These are phyloP conservation scores for Carcharodon carcharias DNA, from an alignment of 2,797 vertebrate genomes.

Conservation along the genomic window DNA sequence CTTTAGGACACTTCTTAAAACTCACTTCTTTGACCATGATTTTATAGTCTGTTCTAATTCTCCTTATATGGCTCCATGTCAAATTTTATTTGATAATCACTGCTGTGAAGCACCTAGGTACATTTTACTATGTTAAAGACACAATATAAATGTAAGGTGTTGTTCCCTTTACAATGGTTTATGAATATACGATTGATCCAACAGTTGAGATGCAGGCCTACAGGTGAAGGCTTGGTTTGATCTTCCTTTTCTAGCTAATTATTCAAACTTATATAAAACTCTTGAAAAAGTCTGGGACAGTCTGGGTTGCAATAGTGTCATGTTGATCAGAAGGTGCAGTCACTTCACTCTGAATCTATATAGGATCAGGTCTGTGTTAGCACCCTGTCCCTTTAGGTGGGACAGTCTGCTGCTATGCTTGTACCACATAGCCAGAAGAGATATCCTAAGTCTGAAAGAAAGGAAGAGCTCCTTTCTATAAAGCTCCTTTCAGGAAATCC, in stretches of 20 bases:
- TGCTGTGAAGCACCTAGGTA: neutral
- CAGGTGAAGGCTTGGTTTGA: neutral
- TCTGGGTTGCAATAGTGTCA: neutral
- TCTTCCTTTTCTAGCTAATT: neutral
- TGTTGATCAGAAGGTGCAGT: neutral
- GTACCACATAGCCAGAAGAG: neutral
- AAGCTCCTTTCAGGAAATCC: neutral
- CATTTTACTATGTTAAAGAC: neutral
- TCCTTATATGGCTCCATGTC: neutral
- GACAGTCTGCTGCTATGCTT: neutral
- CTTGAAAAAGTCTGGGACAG: neutral
- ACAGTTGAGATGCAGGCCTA: neutral
- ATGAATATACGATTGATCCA: neutral
- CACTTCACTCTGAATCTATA: neutral
- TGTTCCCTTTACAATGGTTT: neutral
- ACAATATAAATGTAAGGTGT: neutral
- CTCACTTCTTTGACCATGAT: neutral
- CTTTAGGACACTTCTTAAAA: neutral
- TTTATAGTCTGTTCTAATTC: neutral
- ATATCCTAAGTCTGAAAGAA: neutral
- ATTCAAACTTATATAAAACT: neutral
- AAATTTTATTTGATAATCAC: neutral
- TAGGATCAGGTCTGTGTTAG: neutral
- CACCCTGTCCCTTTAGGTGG: neutral
- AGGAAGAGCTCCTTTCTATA: neutral